These are phyloP conservation scores for Oreotrochilus melanogaster DNA, from an alignment of 2,113 vertebrate species.

Conservation along the genomic window DNA sequence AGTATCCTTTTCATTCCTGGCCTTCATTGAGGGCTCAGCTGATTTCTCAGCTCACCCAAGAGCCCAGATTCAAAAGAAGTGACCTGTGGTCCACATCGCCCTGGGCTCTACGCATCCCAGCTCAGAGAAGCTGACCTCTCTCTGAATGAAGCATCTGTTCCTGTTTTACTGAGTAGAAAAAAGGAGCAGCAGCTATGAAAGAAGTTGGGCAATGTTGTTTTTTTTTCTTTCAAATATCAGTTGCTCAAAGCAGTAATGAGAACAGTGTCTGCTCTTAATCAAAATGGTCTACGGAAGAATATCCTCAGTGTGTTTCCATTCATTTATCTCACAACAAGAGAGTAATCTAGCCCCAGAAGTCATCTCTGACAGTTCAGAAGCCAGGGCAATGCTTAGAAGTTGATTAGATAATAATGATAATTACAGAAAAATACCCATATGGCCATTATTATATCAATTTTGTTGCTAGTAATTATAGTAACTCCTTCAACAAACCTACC, in stretches of 20 bases:
- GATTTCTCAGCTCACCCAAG: neutral
- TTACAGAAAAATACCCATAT: conserved; percentile 22
- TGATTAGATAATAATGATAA: conserved; percentile 46
- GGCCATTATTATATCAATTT: conserved; percentile 9
- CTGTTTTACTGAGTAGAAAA: neutral
- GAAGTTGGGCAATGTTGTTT: neutral
- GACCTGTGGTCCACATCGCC: fast-evolving
- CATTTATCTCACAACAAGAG: conserved; percentile 5
- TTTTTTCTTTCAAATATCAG: neutral
- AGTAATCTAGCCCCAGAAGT: neutral
- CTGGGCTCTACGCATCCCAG: neutral
- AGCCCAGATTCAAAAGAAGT: neutral
- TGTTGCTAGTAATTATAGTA: neutral
- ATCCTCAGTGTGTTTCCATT: neutral
- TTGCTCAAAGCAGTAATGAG: conserved; percentile 1
- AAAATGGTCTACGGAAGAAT: neutral
- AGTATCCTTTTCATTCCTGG: neutral
- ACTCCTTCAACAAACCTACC: conserved; percentile 21
- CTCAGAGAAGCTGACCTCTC: neutral
- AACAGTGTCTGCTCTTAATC: neutral
- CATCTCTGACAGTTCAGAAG: neutral
- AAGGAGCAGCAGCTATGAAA: neutral
- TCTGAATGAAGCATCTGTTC: neutral
- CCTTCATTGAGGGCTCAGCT: fast-evolving
- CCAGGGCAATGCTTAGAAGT: neutral